Base-by-base conservation (phyloP, 2,113 vertebrate genomes). In the Polyodon spathula region DNA sequence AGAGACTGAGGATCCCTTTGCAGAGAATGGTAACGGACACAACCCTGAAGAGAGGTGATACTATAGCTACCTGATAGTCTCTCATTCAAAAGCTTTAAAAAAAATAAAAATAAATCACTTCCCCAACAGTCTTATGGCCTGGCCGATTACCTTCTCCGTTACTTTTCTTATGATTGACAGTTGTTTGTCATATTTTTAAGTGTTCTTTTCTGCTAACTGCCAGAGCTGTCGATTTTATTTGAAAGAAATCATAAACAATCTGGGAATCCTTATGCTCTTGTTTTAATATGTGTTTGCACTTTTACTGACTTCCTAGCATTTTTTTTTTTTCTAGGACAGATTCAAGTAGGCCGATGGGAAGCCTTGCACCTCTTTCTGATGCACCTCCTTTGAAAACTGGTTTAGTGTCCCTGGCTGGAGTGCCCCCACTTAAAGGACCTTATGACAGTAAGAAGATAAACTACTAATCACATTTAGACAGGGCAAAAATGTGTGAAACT, bases 241-340 rank as follows among this genome's bases (percentile, higher is more conserved):
- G 27, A 27, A 27, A 27, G 27, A 27, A 27, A 27, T 27, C 3
- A 3, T 27, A 27, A 27, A 27, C 27, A 27, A 27, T 3, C 27
- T 27, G 27, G 27, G 27, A 1, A 27, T 27, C 27, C 27, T 27
- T 27, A 27, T 27, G 27, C 3, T 27, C 27, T 27, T 27, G 27
- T 27, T 27, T 27, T 27, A 27, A 27, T 27, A 27, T 27, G 27
- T 60, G 38, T 16, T 59, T 37, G 27, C 27, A 3, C 27, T 54
- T 46, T 53, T 53, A 11, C 14, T 7, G 14, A 14, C 15, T 53
- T 50, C 44, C 6, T 50, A 6, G 51, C 4, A 15, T 17, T n/a
- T 61, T 56, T 71, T 56, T 71, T 54, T 5, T 8, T 66, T 60
- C 59, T 73, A 97, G 94, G 90, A 91, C 59, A 40, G 88, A 86